These are phyloP conservation scores for Otolemur garnettii DNA, from an alignment of 2,113 vertebrate genomes.

Conservation along the genomic window DNA sequence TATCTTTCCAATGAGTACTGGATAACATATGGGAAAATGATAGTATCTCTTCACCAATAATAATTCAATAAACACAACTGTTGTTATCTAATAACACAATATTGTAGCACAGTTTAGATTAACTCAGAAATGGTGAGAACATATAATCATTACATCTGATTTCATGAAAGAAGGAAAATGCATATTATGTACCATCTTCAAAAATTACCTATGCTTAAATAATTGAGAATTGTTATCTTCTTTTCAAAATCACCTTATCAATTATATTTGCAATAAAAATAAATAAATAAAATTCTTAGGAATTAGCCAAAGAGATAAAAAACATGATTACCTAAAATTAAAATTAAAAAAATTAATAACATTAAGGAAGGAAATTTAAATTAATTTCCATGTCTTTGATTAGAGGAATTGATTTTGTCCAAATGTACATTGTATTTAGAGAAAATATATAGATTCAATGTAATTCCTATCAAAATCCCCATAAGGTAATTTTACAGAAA, in stretches of 20 bases:
- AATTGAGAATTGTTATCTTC: neutral
- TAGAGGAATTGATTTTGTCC: neutral
- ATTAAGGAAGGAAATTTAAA: neutral
- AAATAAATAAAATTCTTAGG: neutral
- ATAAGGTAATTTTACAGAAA: neutral
- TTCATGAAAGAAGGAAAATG: neutral
- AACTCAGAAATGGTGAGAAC: neutral
- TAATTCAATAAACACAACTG: neutral
- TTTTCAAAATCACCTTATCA: neutral
- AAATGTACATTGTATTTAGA: neutral
- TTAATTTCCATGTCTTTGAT: neutral
- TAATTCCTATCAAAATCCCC: neutral
- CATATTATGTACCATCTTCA: neutral
- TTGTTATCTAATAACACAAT: neutral
- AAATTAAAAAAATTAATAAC: neutral
- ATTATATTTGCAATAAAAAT: neutral
- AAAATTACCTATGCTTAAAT: neutral
- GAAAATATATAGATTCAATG: neutral
- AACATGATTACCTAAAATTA: neutral
- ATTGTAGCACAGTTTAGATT: neutral
- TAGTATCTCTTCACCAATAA: neutral
- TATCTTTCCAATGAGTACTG: neutral
- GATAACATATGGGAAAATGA: neutral
- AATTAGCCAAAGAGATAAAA: neutral
- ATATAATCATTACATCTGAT: neutral